A percentile compares a stretch with the other conserved stretches of the same genome.
Evolutionary conservation across 2,888 invertebrate genomes (phyloP).

Genomic region (Drosophila recens): DNA sequence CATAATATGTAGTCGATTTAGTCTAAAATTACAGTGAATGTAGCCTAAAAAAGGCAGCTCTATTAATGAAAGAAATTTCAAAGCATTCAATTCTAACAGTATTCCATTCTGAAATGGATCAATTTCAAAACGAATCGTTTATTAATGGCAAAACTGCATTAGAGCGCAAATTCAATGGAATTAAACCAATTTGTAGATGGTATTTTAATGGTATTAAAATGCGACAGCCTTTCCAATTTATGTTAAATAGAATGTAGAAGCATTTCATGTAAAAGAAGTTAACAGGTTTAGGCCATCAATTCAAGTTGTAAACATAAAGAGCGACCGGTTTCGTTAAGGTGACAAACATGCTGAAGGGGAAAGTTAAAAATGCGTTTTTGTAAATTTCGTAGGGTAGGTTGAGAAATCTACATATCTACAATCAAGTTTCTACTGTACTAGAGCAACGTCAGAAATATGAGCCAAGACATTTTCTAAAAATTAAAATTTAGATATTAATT

Average conservation of each 20-base stretch:
- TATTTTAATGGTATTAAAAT: conserved; percentile 10
- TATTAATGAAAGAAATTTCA: background rate
- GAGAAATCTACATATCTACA: conserved; percentile 16
- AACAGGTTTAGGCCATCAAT: conserved; percentile 31
- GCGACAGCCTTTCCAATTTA: conserved; percentile 47
- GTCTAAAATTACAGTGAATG: conserved; percentile 21
- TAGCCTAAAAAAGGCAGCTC: background rate
- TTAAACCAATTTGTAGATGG: conserved; percentile 7
- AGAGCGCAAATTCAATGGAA: conserved; percentile 9
- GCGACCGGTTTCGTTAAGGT: conserved; percentile 40
- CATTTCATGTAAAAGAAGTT: conserved; percentile 25
- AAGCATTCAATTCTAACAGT: conserved; percentile 36
- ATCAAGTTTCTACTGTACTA: conserved; percentile 32
- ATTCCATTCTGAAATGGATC: conserved; percentile 24
- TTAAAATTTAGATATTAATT: too few relatives aligned
- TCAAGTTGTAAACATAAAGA: conserved; percentile 7
- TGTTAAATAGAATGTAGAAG: conserved; percentile 56
- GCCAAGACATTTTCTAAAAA: too few relatives aligned
- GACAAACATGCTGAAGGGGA: conserved; percentile 50
- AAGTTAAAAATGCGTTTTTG: conserved; percentile 41
- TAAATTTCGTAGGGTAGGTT: conserved; percentile 62
- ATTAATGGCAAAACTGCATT: conserved; percentile 44
- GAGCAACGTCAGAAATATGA: too few relatives aligned
- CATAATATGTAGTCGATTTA: background rate
- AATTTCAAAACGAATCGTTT: conserved; percentile 18